These are phyloP conservation scores for Erebia ligea DNA, from an alignment of 2,888 invertebrate genomes.

Conservation along the genomic window DNA sequence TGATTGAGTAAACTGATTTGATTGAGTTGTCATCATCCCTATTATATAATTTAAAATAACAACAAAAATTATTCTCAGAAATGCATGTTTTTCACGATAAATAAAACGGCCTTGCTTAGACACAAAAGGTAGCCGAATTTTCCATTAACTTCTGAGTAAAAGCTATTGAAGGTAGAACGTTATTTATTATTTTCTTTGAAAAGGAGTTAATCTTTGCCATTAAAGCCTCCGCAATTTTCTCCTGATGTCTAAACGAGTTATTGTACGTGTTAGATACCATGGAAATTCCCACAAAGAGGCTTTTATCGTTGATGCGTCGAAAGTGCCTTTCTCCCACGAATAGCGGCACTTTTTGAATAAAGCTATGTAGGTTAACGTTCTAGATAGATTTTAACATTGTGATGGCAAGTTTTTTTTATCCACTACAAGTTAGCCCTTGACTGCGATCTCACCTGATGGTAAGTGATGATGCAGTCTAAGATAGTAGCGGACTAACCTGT, in stretches of 20 bases:
- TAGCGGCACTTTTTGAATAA: neutral
- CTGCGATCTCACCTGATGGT: too few relatives aligned
- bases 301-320: conserved; percentile 12
- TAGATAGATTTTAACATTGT: conserved; percentile 9
- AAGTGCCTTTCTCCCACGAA: neutral
- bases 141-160: neutral
- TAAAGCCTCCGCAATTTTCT: conserved; percentile 5
- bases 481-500: too few relatives aligned
- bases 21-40: too few relatives aligned
- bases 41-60: too few relatives aligned
- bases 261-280: conserved; percentile 4
- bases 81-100: too few relatives aligned
- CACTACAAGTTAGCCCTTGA: too few relatives aligned
- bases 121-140: neutral
- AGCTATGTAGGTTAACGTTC: neutral
- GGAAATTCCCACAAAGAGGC: conserved; percentile 15
- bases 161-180: neutral
- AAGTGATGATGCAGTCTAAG: too few relatives aligned
- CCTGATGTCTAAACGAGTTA: conserved; percentile 11
- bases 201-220: neutral
- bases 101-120: too few relatives aligned
- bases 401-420: neutral
- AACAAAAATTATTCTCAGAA: too few relatives aligned
- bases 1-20: too few relatives aligned
- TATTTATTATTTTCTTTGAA: conserved; percentile 11